These are phyloP conservation scores for Caenorhabditis briggsae DNA, from an alignment of 1,140 invertebrate species.

Conservation along the genomic window DNA sequence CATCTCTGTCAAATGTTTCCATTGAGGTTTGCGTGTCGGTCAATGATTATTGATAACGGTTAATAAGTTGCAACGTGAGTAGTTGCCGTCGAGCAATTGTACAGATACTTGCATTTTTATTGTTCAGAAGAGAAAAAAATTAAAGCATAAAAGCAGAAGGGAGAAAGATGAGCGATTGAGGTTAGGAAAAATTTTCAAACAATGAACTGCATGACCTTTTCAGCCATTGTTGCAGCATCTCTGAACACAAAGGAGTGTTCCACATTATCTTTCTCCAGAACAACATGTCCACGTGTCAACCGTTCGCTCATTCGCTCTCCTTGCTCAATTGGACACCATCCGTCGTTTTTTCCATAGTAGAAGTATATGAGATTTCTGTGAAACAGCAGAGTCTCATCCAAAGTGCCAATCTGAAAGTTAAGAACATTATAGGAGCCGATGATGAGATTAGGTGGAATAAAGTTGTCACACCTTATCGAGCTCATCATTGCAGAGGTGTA, in stretches of 20 bases:
- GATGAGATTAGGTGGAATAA: conserved; percentile 52
- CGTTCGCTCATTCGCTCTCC: conserved; percentile 51
- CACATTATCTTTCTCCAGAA: conserved; percentile 58
- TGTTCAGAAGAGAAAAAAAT: background rate
- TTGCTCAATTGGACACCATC: conserved; percentile 63
- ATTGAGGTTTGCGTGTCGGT: conserved; percentile 8
- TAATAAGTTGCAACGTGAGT: conserved; percentile 44
- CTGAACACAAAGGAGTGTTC: conserved; percentile 29
- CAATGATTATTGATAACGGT: conserved; percentile 50
- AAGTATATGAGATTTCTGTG: conserved; percentile 55
- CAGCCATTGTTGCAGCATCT: conserved; percentile 33
- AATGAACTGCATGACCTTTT: conserved; percentile 39
- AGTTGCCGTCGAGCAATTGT: background rate
- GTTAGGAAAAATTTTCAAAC: background rate
- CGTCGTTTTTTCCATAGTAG: conserved; percentile 63
- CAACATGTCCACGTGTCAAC: conserved; percentile 51
- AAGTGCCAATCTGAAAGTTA: conserved; percentile 38
- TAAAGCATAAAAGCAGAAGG: background rate
- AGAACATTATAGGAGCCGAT: background rate
- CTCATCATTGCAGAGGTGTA: conserved; percentile 65
- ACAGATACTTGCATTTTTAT: conserved; percentile 27
- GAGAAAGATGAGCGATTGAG: background rate
- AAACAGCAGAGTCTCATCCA: conserved; percentile 50
- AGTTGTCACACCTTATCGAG: conserved; percentile 49
- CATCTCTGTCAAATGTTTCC: background rate